Percentiles rank a stretch among this genome's conserved stretches.
These are phyloP conservation scores for Eulemur rufifrons DNA, from an alignment of 2,113 vertebrate genomes.

Conservation along the genomic window DNA sequence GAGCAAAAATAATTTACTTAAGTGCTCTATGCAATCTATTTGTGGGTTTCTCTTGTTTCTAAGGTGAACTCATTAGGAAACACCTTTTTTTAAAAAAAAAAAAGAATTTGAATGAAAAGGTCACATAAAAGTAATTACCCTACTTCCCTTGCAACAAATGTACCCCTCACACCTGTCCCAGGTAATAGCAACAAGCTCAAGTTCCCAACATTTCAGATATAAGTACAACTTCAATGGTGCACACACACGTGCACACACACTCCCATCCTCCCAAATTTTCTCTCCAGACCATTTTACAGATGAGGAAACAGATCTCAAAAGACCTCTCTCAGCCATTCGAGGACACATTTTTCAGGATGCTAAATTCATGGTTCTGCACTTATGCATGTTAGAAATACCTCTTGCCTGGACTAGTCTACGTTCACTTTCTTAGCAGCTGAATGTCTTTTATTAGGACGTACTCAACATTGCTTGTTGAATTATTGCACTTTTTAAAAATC, in stretches of 20 bases:
- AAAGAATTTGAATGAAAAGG: neutral
- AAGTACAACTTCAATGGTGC: neutral
- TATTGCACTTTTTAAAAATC: neutral
- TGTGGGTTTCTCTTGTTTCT: conserved; percentile 20
- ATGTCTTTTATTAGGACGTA: neutral
- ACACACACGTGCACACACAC: no score
- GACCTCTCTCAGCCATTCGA: neutral
- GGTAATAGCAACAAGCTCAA: neutral
- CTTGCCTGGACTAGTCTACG: neutral
- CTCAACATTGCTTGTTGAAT: neutral
- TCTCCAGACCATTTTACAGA: neutral
- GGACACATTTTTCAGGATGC: neutral
- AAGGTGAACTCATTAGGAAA: neutral
- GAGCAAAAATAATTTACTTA: neutral
- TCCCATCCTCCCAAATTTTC: neutral
- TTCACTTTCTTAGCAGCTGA: neutral
- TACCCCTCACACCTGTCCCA: neutral
- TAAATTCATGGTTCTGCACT: neutral
- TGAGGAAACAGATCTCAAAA: neutral
- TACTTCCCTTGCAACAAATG: rapidly evolving
- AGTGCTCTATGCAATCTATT: neutral
- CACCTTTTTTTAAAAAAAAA: neutral
- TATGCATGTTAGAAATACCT: neutral
- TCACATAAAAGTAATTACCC: neutral
- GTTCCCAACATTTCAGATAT: neutral